phyloP scores from a whole-genome alignment of 2,797 vertebrate species.

The Telmatherina bonti region DNA sequence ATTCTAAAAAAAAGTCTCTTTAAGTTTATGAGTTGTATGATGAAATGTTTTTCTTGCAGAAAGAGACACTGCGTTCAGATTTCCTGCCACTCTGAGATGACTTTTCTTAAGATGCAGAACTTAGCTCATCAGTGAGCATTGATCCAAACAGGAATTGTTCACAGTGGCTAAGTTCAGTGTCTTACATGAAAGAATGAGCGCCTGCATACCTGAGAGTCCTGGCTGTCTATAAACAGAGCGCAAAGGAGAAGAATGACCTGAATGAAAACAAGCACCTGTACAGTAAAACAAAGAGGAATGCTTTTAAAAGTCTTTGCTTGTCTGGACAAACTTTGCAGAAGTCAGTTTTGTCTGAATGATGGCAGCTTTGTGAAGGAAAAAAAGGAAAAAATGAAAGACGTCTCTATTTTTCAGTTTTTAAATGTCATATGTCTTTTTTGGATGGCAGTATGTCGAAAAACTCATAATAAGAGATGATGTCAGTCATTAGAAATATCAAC shows the following conservation, averaged over 20 bases:
- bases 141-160: constrained; percentile 74
- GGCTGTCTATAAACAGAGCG: constrained; percentile 1
- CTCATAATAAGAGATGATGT: background rate
- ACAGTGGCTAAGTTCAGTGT: constrained; percentile 86
- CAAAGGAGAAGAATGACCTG: constrained; percentile 8
- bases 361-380: background rate
- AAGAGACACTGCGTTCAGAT: constrained; percentile 9
- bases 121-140: constrained; percentile 85
- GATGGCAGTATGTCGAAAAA: background rate
- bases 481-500: background rate
- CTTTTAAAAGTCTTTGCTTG: constrained; percentile 51
- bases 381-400: background rate
- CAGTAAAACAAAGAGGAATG: constrained; percentile 56
- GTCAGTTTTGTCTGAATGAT: constrained; percentile 22
- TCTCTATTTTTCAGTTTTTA: background rate
- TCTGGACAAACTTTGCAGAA: constrained; percentile 48
- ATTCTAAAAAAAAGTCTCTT: constrained; percentile 10
- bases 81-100: constrained; percentile 5
- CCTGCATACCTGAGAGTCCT: constrained; percentile 27
- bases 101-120: constrained; percentile 80
- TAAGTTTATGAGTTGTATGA: constrained; percentile 5
- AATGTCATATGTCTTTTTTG: background rate
- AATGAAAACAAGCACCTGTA: constrained; percentile 20
- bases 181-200: constrained; percentile 74
- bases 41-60: constrained; percentile 33